Percentiles rank a stretch among this genome's conserved stretches.
These are phyloP conservation scores for Anastrepha obliqua DNA, from an alignment of 1,140 invertebrate species.

Conservation along the genomic window DNA sequence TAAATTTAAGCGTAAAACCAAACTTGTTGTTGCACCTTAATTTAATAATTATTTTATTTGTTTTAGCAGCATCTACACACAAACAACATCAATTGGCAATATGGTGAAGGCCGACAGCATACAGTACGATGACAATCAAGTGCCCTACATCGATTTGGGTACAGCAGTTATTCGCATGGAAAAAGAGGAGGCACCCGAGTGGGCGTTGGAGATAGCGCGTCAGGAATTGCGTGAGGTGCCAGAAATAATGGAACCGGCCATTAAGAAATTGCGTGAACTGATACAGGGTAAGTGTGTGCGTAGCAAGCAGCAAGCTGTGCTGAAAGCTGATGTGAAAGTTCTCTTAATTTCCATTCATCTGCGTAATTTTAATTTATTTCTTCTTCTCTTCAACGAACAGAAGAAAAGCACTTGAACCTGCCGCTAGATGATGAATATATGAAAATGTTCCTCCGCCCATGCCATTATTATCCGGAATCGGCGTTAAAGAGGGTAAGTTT, in stretches of 20 bases:
- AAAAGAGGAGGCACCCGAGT: conserved; percentile 74
- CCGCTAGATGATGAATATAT: conserved; percentile 80
- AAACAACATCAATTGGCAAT: conserved; percentile 7
- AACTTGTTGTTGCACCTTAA: no score
- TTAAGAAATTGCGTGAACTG: conserved; percentile 78
- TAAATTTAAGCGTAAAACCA: no score
- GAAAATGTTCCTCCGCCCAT: conserved; percentile 80
- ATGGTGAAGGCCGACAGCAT: conserved; percentile 72
- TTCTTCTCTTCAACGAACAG: conserved; percentile 59
- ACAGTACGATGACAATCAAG: conserved; percentile 74
- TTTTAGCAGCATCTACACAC: not conserved
- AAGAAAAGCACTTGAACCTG: conserved; percentile 76
- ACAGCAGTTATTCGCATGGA: conserved; percentile 76
- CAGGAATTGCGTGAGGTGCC: conserved; percentile 82
- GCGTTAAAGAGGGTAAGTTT: conserved; percentile 78
- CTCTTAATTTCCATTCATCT: not conserved
- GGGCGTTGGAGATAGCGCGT: conserved; percentile 77
- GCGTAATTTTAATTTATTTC: conserved; percentile 18
- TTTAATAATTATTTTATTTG: no score
- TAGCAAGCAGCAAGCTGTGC: not conserved
- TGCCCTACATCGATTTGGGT: conserved; percentile 76
- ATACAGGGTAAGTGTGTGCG: conserved; percentile 63
- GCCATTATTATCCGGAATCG: conserved; percentile 82
- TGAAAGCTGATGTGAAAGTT: not conserved
- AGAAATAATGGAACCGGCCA: conserved; percentile 78